Base-by-base conservation (phyloP, 2,888 invertebrate genomes). In the Drosophila gaucha region DNA sequence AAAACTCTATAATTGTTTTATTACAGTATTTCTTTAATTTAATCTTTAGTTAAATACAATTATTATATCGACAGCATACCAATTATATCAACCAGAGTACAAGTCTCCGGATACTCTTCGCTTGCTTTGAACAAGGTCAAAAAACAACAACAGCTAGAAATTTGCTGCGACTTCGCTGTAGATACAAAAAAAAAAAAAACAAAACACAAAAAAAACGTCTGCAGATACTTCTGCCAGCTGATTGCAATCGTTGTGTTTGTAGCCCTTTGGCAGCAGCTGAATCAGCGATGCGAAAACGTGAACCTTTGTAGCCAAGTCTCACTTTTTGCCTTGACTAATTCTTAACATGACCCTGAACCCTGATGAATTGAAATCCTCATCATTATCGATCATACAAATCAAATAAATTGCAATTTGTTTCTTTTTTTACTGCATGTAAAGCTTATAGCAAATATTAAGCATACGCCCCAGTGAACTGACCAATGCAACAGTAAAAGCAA, bases 381-480 rank as follows among this genome's bases (percentile, higher is more conserved):
- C 1, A 10, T 5, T 39, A 49, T 49, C 43, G 41, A 43, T 36
- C 18, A 47, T 8, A 4, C 3, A 5, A 47, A 30, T 28, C 14
- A 30, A 46, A 46, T n/a, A 8, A 16, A n/a, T n/a, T n/a, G n/a
- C n/a, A n/a, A n/a, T n/a, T n/a, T n/a, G n/a, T n/a, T n/a, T 10
- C 28, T 16, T 30, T 20, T 26, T n/a, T 16, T 16, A 28, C 20
- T 28, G 12, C 6, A 3, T 44, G 38, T 3, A 18, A 39, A 46
- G 52, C 39, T 46, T 20, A 16, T 6, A 16, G 22, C 30, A 41
- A 30, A 36, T 41, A 44, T 63, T 47, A 67, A 38, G 60, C 43
- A 56, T 68, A 67, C 55, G 67, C 28, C n/a, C 14, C 35, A 14
- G 18, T n/a, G 22, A 22, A 43, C 38, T 55, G 67, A 55, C 67